Percentiles rank a stretch among this genome's conserved stretches.
Conservation (phyloP, 2,888 invertebrate genomes). For the Oligia latruncula region DNA sequence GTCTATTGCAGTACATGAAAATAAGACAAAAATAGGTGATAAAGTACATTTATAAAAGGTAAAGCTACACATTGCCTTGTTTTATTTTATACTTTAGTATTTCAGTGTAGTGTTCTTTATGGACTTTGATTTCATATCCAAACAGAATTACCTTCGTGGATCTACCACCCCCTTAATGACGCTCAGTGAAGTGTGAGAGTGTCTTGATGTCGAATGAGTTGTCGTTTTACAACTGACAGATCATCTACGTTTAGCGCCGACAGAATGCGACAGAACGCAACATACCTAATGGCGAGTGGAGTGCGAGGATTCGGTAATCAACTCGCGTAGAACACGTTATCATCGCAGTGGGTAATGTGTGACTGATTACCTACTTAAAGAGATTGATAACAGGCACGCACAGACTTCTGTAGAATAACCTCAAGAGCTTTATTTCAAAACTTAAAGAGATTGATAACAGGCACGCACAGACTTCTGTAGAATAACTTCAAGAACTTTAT, state of each 20-base stretch:
- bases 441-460: slow-evolving; percentile 8
- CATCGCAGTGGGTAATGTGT: slow-evolving; percentile 33
- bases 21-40: not conserved
- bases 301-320: slow-evolving; percentile 65
- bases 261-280: slow-evolving; percentile 35
- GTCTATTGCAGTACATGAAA: not conserved
- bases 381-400: slow-evolving; percentile 3
- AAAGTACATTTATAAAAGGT: not conserved
- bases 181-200: slow-evolving; percentile 74
- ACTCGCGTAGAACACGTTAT: slow-evolving; percentile 59
- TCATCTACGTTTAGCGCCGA: slow-evolving; percentile 66
- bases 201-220: slow-evolving; percentile 81
- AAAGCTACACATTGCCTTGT: no score
- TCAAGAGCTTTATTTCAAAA: not conserved
- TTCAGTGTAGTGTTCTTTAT: not conserved
- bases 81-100: not conserved
- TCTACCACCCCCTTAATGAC: slow-evolving; percentile 72
- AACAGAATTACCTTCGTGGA: slow-evolving; percentile 35
- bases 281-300: slow-evolving; percentile 60
- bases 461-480: not conserved
- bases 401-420: not conserved
- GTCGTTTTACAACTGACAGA: slow-evolving; percentile 80
- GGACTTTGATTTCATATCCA: slow-evolving; percentile 34
- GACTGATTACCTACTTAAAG: slow-evolving; percentile 38
- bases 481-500: not conserved